Base-by-base conservation (phyloP, 2,888 invertebrate genomes). In the Lypha dubia region DNA sequence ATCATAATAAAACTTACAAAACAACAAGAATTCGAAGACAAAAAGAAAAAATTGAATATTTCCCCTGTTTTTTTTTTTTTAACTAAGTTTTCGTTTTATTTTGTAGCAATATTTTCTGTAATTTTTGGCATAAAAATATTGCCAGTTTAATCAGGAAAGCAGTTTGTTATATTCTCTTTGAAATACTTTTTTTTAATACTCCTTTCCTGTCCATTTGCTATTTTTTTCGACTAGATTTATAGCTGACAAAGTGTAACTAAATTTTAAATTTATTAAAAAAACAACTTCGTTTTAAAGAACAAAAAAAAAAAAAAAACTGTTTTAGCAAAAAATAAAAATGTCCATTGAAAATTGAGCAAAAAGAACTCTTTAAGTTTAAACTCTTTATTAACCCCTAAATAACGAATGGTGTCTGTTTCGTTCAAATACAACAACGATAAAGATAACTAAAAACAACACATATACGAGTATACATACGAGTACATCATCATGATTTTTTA, bases 401-500 rank as follows among this genome's bases (percentile, higher is more conserved):
- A 81, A 62, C 80, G 75, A 81, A 75, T 81, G 80, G 67, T 75
- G 24, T 53, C 44, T 35, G 58, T 75, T 41, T 13, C 22, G 22
- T 51, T 56, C 9, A 38, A 7, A 13, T 49, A 56, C n/a, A 3
- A 2, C n/a, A n/a, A n/a, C n/a, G n/a, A n/a, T n/a, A n/a, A 41
- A 6, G 20, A 46, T 28, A 17, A 51, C n/a, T 4, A 74, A 74
- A 70, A 75, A 71, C 51, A 46, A 58, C 65, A 80, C 56, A n/a
- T n/a, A n/a, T n/a, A n/a, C n/a, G n/a, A n/a, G n/a, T n/a, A n/a
- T n/a, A n/a, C n/a, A n/a, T n/a, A n/a, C n/a, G n/a, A n/a, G n/a
- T n/a, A n/a, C n/a, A 38, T 73, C 56, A 44, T 73, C 76, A 81
- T 84, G 81, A 73, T 81, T 84, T 84, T 84, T 81, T 84, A 81